These are phyloP conservation scores for Penaeus japonicus DNA, from an alignment of 1,140 invertebrate genomes.

Conservation along the genomic window DNA sequence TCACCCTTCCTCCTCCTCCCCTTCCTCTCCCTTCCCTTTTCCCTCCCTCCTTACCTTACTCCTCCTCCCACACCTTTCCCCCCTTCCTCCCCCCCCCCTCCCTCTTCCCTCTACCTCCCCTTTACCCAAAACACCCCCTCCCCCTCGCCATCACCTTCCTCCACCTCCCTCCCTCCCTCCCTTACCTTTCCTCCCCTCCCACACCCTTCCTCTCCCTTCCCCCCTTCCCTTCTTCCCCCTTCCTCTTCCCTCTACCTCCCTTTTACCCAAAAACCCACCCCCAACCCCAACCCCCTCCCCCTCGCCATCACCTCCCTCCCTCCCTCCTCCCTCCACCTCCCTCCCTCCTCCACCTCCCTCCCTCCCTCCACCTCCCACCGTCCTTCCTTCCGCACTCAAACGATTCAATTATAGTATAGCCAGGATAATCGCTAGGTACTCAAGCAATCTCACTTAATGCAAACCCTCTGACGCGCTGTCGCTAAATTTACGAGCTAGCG, in stretches of 20 bases:
- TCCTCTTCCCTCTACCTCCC: not conserved
- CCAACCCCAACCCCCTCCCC: too few species aligned
- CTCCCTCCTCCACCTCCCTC: too few species aligned
- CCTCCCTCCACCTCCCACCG: not conserved
- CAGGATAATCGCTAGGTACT: constrained; percentile 52
- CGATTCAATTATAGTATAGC: constrained; percentile 51
- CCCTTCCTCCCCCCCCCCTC: not conserved
- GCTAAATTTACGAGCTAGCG: constrained; percentile 44
- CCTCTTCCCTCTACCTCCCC: not conserved
- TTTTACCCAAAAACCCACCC: too few species aligned
- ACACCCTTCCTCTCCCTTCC: too few species aligned
- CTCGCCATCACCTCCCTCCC: not conserved
- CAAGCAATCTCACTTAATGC: constrained; percentile 57
- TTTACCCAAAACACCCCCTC: too few species aligned
- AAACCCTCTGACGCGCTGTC: constrained; percentile 49
- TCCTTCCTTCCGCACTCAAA: constrained; percentile 29
- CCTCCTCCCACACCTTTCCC: not conserved
- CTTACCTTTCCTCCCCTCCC: not conserved
- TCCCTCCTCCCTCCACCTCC: not conserved
- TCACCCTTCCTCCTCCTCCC: not conserved
- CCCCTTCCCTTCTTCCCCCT: too few species aligned
- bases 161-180: not conserved
- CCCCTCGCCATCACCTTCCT: too few species aligned
- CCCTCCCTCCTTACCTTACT: not conserved
- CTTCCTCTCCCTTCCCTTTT: not conserved